These are phyloP conservation scores for Triops longicaudatus DNA, from an alignment of 1,140 invertebrate species.

Conservation along the genomic window DNA sequence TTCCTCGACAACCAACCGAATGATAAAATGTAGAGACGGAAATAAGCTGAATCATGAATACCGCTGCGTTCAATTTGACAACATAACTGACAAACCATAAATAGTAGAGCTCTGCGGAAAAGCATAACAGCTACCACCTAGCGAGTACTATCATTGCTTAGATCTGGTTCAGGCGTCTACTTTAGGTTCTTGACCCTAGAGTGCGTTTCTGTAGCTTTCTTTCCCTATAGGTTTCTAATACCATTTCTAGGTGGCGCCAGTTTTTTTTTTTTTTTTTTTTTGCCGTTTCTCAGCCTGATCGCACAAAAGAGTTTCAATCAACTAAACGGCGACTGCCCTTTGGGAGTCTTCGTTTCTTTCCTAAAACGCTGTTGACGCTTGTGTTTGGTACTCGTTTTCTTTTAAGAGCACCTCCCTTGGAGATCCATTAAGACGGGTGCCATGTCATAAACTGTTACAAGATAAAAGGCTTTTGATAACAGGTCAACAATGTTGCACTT, in stretches of 20 bases:
- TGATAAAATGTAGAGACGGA: too few relatives aligned
- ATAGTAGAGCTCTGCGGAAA: too few relatives aligned
- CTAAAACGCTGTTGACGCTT: neutral
- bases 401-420: neutral
- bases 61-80: too few relatives aligned
- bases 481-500: neutral
- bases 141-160: too few relatives aligned
- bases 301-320: neutral
- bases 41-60: too few relatives aligned
- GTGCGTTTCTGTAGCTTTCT: neutral
- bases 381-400: neutral
- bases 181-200: neutral
- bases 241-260: neutral
- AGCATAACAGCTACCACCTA: too few relatives aligned
- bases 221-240: neutral
- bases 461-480: constrained; percentile 11
- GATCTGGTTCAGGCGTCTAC: neutral
- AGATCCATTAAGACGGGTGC: neutral
- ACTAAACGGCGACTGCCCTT: neutral
- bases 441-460: neutral
- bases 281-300: neutral
- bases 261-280: neutral
- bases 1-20: too few relatives aligned
- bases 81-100: too few relatives aligned
- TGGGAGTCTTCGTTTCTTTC: neutral